A percentile compares a stretch with the other conserved stretches of the same genome.
These are phyloP conservation scores for Microcebus lehilahytsara DNA, from an alignment of 2,113 vertebrate genomes.

Conservation along the genomic window DNA sequence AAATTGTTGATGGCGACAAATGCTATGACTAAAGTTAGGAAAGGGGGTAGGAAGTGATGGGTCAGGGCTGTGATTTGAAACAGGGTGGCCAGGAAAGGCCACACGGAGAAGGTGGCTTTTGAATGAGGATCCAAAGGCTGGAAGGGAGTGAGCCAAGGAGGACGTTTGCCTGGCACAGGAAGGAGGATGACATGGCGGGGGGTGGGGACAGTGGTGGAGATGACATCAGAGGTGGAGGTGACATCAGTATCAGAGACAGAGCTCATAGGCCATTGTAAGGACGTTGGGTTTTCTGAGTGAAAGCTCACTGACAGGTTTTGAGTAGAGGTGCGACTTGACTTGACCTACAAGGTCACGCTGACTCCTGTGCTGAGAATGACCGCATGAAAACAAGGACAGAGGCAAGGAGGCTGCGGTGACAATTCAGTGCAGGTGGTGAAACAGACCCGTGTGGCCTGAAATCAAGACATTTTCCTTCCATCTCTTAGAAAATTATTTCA, in stretches of 20 bases:
- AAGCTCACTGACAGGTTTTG: background rate
- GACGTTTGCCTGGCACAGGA: fast-evolving
- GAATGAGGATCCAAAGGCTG: background rate
- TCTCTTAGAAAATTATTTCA: background rate
- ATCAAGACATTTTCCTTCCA: background rate
- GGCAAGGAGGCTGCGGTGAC: background rate
- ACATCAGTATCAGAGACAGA: fast-evolving
- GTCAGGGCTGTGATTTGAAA: background rate
- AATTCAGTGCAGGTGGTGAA: background rate
- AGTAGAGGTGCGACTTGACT: background rate
- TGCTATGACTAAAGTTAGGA: background rate
- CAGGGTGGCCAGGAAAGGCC: background rate
- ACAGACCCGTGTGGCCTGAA: background rate
- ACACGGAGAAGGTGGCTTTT: no score
- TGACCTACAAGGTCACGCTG: no score
- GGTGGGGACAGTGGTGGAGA: fast-evolving
- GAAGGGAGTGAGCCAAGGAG: background rate
- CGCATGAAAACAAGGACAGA: background rate
- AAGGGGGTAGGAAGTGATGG: background rate
- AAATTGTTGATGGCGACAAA: background rate
- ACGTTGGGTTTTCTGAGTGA: background rate
- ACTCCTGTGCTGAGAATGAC: background rate
- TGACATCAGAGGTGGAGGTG: no score
- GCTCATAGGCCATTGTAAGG: no score
- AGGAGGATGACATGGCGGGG: fast-evolving